Base-by-base conservation (phyloP, 2,888 invertebrate genomes). In the Scaptomyza polygonia region DNA sequence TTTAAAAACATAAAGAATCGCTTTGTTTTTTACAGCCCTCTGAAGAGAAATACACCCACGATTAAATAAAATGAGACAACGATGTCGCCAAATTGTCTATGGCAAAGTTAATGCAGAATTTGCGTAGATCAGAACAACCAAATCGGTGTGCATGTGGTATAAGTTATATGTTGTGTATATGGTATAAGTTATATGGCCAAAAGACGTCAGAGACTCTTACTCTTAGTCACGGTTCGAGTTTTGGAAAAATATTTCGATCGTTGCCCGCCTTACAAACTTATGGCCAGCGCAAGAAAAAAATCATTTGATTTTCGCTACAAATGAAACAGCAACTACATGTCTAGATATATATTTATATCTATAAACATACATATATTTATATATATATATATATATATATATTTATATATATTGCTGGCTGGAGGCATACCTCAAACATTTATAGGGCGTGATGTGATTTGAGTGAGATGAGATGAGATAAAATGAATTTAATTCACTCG, bases 361-460 rank as follows among this genome's bases (percentile, higher is more conserved):
- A n/a, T n/a, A n/a, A n/a, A n/a, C n/a, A n/a, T n/a, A 14, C 6
- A 16, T 9, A 43, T 21, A 12, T 14, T 36, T 27, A 49, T 36
- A 18, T 9, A 12, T 8, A 11, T 51, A 25, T 32, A 34, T 29
- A 52, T 51, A 44, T n/a, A 14, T 9, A 16, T 9, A 43, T 21
- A 12, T 14, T 36, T 27, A 49, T 36, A 18, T 9, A 12, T 8
- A 11, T 51, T 52, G 47, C 40, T 67, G 45, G 30, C 56, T 56
- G 58, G 53, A 63, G 27, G 43, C 48, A 44, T 34, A 52, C 45
- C 58, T 36, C 53, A 54, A 58, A 61, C 82, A 65, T 87, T 79
- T 81, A 87, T 85, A 81, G 82, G 82, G 67, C 66, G 72, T 82
- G 83, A 85, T 87, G 64, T 79, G 86, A 71, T 87, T 80, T 69